phyloP scores from a whole-genome alignment of 2,888 invertebrate species.

The Hypolimnas misippus region DNA sequence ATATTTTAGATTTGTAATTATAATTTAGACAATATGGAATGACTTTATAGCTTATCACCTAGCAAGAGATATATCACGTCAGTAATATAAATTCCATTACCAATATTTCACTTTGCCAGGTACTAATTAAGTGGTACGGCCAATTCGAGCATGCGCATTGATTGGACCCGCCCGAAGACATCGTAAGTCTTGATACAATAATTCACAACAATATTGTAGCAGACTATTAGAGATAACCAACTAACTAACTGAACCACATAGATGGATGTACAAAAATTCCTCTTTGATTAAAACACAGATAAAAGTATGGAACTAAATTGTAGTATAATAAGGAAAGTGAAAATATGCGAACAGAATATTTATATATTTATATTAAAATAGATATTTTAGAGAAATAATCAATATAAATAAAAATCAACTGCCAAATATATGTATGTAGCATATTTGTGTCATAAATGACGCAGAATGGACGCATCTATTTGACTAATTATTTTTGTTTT shows the following conservation, averaged over 20 bases:
- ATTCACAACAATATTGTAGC: conserved; percentile 41
- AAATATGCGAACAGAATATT: too few relatives aligned
- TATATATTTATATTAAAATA: too few relatives aligned
- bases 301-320: too few relatives aligned
- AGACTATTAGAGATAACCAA: conserved; percentile 24
- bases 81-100: conserved; percentile 69
- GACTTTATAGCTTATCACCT: conserved; percentile 53
- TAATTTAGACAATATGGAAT: conserved; percentile 42
- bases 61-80: conserved; percentile 56
- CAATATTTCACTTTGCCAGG: conserved; percentile 72
- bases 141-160: conserved; percentile 75
- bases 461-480: too few relatives aligned
- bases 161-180: conserved; percentile 71
- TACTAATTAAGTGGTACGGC: conserved; percentile 76
- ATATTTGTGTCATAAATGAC: too few relatives aligned
- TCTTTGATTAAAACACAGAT: too few relatives aligned
- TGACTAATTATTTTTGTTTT: too few relatives aligned
- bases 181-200: conserved; percentile 70
- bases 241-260: conserved; percentile 19
- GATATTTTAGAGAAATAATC: too few relatives aligned
- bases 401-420: too few relatives aligned
- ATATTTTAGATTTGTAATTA: conserved; percentile 25
- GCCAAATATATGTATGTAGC: too few relatives aligned
- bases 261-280: background rate
- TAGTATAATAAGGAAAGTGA: too few relatives aligned